Base-by-base conservation (phyloP, 2,113 vertebrate genomes). In the Sylvietta virens region DNA sequence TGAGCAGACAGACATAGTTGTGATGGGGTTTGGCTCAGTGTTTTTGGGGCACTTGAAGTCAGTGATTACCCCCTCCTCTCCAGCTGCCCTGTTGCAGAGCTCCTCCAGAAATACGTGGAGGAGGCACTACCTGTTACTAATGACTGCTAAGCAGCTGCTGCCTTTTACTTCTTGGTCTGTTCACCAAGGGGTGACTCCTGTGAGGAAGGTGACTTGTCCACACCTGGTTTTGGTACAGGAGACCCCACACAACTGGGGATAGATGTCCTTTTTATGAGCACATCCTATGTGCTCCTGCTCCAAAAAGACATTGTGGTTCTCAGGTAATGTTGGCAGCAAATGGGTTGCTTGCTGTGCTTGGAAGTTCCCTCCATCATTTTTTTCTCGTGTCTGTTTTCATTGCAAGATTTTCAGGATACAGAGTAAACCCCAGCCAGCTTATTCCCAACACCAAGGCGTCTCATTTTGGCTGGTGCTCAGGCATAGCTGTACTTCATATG, bases 261-360 rank as follows among this genome's bases (percentile, higher is more conserved):
- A n/a, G 35, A 47, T 37, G 10, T 50, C 26, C 6, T 18, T 74
- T 76, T 81, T 48, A 47, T 0, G 1, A 88, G 23, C 35, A 15
- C 31, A 17, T 60, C 28, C 42, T 80, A n/a, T n/a, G n/a, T n/a
- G n/a, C n/a, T n/a, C n/a, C n/a, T n/a, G n/a, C n/a, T n/a, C n/a
- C 7, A 9, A 44, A 82, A 73, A 33, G 45, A 61, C 0, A 0
- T 7, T 60, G 71, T 40, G 51, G 19, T 6, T 62, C 30, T 83
- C 0, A 2, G 10, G 35, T 37, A 26, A 62, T 1, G 5, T 8
- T 92, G 80, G 27, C 81, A 73, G 31, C 15, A 80, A 89, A 73
- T 4, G 3, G 0, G 0, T 50, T 77, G 8, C 30, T 80, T 72
- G 28, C 53, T 50, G 27, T 62, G 53, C 58, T 58, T 70, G 53